Percentiles rank a stretch among this genome's conserved stretches.
These are phyloP conservation scores for Meles meles DNA, from an alignment of 2,113 vertebrate species.

Conservation along the genomic window DNA sequence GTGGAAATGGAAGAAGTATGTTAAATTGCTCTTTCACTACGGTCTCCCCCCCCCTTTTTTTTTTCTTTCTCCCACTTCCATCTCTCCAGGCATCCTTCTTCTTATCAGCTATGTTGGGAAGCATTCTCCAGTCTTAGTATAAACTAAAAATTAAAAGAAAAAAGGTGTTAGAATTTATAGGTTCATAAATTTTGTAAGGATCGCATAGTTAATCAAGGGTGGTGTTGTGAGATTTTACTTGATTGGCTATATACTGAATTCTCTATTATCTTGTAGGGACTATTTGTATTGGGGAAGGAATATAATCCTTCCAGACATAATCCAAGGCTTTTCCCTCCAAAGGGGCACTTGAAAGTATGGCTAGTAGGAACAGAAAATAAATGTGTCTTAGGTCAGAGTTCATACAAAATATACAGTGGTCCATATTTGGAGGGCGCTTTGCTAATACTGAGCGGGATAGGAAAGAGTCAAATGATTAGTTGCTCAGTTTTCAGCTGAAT, in stretches of 20 bases:
- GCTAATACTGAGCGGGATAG: not conserved
- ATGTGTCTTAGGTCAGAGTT: constrained; percentile 6
- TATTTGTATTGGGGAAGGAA: constrained; percentile 15
- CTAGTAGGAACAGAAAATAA: not conserved
- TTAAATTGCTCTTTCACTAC: constrained; percentile 5
- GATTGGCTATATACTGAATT: not conserved
- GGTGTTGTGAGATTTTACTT: constrained; percentile 10
- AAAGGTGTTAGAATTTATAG: not conserved
- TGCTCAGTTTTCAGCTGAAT: not conserved
- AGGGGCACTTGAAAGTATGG: not conserved
- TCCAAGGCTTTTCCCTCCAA: not conserved
- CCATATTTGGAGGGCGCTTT: not conserved
- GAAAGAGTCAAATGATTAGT: not conserved
- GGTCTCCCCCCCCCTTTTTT: not conserved
- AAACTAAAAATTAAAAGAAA: not conserved
- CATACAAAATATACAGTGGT: not conserved
- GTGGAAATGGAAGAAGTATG: constrained; percentile 32
- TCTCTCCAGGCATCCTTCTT: not conserved
- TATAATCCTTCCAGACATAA: too few relatives aligned
- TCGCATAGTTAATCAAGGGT: not conserved
- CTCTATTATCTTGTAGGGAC: not conserved
- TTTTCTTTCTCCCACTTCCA: not conserved
- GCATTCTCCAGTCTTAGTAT: constrained; percentile 9
- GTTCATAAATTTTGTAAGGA: constrained; percentile 17
- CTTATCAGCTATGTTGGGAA: constrained; percentile 12